phyloP scores from a whole-genome alignment of 2,797 vertebrate genomes.

The Poecilia wingei region DNA sequence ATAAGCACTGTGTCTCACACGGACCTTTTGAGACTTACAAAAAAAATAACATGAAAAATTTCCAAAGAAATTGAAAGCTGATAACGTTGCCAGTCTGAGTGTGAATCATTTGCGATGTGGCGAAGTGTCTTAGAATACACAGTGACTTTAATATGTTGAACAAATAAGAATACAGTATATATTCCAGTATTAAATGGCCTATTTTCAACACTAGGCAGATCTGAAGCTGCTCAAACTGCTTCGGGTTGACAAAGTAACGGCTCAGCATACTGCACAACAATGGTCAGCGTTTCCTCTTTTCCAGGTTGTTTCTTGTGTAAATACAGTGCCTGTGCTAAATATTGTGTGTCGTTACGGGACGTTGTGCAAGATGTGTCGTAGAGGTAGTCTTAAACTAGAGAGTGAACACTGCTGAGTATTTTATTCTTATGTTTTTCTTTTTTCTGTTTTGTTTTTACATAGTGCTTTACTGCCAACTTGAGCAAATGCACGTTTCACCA shows the following conservation, averaged over 20 bases:
- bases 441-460: constrained; percentile 38
- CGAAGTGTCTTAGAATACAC: constrained; percentile 64
- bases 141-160: constrained; percentile 55
- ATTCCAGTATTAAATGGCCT: constrained; percentile 54
- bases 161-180: constrained; percentile 57
- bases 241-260: constrained; percentile 71
- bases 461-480: constrained; percentile 67
- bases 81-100: constrained; percentile 46
- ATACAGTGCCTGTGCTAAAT: constrained; percentile 75
- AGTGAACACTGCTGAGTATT: constrained; percentile 76
- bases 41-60: constrained; percentile 8
- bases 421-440: constrained; percentile 36
- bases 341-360: constrained; percentile 78
- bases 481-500: constrained; percentile 42
- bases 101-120: constrained; percentile 44
- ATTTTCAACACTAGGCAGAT: constrained; percentile 55
- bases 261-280: constrained; percentile 68
- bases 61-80: constrained; percentile 71
- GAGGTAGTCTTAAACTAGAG: constrained; percentile 75
- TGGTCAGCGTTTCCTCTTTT: constrained; percentile 65
- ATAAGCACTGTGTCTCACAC: constrained; percentile 41
- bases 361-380: constrained; percentile 81
- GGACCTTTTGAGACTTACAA: constrained; percentile 61
- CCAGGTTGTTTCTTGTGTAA: constrained; percentile 63
- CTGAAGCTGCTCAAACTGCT: constrained; percentile 58